These are phyloP conservation scores for Carcinoscorpius rotundicauda DNA, from an alignment of 1,140 invertebrate genomes.

Conservation along the genomic window DNA sequence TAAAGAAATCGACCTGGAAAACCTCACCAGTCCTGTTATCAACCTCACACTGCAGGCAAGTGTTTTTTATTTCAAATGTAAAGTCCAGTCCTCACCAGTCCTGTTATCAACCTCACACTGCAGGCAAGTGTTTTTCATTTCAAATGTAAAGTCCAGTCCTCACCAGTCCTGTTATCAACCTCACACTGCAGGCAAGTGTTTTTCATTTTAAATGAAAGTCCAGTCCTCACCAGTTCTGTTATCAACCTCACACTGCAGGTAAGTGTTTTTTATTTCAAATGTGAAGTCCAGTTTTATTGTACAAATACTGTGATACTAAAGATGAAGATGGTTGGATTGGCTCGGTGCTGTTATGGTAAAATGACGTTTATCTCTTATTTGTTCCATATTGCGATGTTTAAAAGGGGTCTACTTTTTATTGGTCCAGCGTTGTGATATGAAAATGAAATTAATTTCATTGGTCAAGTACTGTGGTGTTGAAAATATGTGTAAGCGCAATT, in stretches of 20 bases:
- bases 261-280: neutral
- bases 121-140: conserved; percentile 33
- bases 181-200: conserved; percentile 49
- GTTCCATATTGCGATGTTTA: too few species aligned
- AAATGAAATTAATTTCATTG: too few species aligned
- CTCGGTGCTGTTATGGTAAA: too few species aligned
- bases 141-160: conserved; percentile 24
- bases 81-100: conserved; percentile 40
- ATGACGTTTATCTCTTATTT: too few species aligned
- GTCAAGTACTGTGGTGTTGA: too few species aligned
- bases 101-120: conserved; percentile 60
- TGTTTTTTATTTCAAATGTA: too few species aligned
- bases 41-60: conserved; percentile 53
- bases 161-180: conserved; percentile 55
- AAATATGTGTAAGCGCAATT: too few species aligned
- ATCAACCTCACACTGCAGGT: conserved; percentile 60
- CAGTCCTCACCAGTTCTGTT: conserved; percentile 47
- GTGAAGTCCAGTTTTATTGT: conserved; percentile 22
- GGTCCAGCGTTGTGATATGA: too few species aligned
- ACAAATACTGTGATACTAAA: too few species aligned
- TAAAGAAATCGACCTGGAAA: conserved; percentile 62
- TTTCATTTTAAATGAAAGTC: too few species aligned
- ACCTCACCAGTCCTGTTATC: conserved; percentile 54
- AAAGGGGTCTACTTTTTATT: too few species aligned
- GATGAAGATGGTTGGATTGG: too few species aligned